phyloP scores from a whole-genome alignment of 2,888 invertebrate genomes.

The Sphecodes monilicornis region DNA sequence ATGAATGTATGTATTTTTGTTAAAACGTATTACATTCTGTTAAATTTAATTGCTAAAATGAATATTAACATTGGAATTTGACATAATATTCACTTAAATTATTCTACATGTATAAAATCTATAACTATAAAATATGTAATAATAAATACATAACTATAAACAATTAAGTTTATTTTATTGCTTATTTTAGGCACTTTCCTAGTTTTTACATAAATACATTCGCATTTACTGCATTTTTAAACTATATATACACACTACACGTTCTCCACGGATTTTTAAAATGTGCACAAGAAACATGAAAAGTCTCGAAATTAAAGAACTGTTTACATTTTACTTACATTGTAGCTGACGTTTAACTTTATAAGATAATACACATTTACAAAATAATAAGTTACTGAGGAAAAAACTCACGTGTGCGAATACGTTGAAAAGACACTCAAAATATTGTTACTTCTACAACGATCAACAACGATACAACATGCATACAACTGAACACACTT shows the following conservation, averaged over 20 bases:
- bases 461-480: too few species aligned
- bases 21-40: neutral
- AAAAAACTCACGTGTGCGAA: neutral
- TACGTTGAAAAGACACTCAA: neutral
- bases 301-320: neutral
- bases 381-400: neutral
- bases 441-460: neutral
- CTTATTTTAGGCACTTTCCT: neutral
- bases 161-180: neutral
- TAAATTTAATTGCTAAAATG: neutral
- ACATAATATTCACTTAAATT: neutral
- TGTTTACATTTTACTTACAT: constrained; percentile 18
- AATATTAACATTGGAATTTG: neutral
- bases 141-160: neutral
- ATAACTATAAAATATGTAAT: neutral
- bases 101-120: neutral
- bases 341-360: neutral
- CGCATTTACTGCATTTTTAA: neutral
- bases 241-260: neutral
- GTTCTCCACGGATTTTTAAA: neutral
- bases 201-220: neutral
- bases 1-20: neutral
- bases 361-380: neutral
- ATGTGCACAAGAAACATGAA: neutral
- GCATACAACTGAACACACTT: neutral